phyloP scores from a whole-genome alignment of 2,113 vertebrate species.

The Chaetura pelagica region DNA sequence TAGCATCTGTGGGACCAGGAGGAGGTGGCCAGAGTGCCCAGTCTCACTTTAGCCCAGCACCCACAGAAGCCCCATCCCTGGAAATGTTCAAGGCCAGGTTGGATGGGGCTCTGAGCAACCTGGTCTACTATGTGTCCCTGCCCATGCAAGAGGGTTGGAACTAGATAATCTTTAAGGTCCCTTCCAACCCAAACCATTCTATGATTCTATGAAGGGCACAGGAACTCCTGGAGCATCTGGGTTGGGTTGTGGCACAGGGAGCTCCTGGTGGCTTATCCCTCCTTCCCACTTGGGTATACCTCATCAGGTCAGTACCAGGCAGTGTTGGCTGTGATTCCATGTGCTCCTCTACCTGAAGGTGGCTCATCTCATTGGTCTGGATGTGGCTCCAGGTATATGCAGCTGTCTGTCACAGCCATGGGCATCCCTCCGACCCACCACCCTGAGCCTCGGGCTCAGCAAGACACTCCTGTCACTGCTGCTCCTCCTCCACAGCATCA shows the following conservation, averaged over 20 bases:
- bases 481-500: not conserved
- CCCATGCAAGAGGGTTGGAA: too few species aligned
- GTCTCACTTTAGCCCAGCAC: not conserved
- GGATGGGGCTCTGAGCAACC: too few species aligned
- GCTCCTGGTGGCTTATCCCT: not conserved
- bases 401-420: not conserved
- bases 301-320: not conserved
- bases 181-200: too few species aligned
- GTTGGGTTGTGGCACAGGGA: not conserved
- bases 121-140: too few species aligned
- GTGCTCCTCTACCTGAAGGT: not conserved
- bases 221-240: not conserved
- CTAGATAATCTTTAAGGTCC: too few species aligned
- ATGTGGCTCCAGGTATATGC: not conserved
- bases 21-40: rapidly evolving
- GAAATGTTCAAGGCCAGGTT: too few species aligned
- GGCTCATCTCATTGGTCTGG: not conserved
- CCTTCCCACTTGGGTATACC: rapidly evolving
- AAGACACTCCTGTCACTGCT: not conserved
- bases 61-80: not conserved
- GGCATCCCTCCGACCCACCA: not conserved
- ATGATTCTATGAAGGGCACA: too few species aligned
- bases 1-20: not conserved
- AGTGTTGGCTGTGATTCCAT: not conserved
- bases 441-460: not conserved